Evolutionary conservation across 2,888 invertebrate genomes (phyloP).

Genomic region (Notodonta dromedarius): DNA sequence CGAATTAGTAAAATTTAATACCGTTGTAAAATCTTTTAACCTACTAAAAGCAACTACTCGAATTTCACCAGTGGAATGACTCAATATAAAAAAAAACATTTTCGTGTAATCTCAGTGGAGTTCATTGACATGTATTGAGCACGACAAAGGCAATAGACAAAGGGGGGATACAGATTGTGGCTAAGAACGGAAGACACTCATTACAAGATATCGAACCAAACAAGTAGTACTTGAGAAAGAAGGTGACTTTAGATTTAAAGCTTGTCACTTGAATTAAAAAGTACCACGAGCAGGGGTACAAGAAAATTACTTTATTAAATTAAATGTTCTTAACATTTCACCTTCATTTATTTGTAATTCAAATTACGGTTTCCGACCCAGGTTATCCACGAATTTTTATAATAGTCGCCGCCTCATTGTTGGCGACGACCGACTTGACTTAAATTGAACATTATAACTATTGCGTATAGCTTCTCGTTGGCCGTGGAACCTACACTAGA

Average conservation of each 20-base stretch:
- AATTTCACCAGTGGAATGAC: background rate
- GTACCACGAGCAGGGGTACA: too few relatives aligned
- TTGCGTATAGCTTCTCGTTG: too few relatives aligned
- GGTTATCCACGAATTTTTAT: too few relatives aligned
- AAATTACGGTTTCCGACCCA: too few relatives aligned
- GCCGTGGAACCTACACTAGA: too few relatives aligned
- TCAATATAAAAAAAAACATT: conserved; percentile 6
- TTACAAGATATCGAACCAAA: conserved; percentile 56
- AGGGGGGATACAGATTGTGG: conserved; percentile 54
- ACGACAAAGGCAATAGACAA: conserved; percentile 44
- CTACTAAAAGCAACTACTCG: background rate
- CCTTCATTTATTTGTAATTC: too few relatives aligned
- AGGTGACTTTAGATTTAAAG: conserved; percentile 11
- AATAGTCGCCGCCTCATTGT: too few relatives aligned
- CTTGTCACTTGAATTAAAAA: too few relatives aligned
- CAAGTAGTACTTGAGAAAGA: conserved; percentile 36
- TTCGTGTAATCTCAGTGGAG: conserved; percentile 37
- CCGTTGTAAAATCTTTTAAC: conserved; percentile 7
- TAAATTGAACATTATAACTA: too few relatives aligned
- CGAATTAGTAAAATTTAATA: background rate
- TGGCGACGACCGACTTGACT: too few relatives aligned
- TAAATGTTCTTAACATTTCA: too few relatives aligned
- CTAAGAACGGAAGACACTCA: conserved; percentile 61
- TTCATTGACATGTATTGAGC: conserved; percentile 57
- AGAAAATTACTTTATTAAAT: too few relatives aligned